Evolutionary conservation across 2,888 invertebrate genomes (phyloP).

Genomic region (Anarsia innoxiella): DNA sequence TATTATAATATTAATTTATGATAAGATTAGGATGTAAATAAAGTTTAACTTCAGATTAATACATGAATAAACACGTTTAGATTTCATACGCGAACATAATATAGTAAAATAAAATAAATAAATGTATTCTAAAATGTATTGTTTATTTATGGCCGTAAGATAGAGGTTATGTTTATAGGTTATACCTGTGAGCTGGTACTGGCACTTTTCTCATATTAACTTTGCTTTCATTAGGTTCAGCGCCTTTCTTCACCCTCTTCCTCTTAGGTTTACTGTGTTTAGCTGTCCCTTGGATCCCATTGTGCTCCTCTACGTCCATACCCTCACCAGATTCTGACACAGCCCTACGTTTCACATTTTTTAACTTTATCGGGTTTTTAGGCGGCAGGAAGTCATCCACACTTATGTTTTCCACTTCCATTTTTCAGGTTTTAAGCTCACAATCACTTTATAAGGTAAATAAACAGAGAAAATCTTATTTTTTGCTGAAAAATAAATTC

Average conservation of each 20-base stretch:
- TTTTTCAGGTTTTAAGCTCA: slow-evolving; percentile 23
- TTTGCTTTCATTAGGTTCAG: slow-evolving; percentile 71
- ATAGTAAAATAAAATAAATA: no score
- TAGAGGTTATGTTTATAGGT: slow-evolving; percentile 14
- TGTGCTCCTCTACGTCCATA: slow-evolving; percentile 81
- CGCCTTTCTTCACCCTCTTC: slow-evolving; percentile 52
- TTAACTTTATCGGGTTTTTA: slow-evolving; percentile 59
- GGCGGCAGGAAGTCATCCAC: slow-evolving; percentile 69
- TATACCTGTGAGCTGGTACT: slow-evolving; percentile 90
- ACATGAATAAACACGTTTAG: no score
- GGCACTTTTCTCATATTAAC: slow-evolving; percentile 82
- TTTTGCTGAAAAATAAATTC: slow-evolving; percentile 23
- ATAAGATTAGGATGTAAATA: no score
- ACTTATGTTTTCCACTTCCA: slow-evolving; percentile 70
- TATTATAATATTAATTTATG: no score
- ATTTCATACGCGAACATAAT: not conserved
- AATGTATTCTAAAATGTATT: not conserved
- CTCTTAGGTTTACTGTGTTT: slow-evolving; percentile 54
- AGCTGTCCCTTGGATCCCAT: slow-evolving; percentile 71
- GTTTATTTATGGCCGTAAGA: not conserved
- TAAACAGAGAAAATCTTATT: slow-evolving; percentile 7
- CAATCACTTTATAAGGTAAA: not conserved
- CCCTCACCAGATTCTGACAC: slow-evolving; percentile 65
- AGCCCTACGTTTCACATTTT: slow-evolving; percentile 70
- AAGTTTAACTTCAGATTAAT: no score